Conservation (phyloP, 2,888 invertebrate genomes). For the Brachypalpus laphriformis region DNA sequence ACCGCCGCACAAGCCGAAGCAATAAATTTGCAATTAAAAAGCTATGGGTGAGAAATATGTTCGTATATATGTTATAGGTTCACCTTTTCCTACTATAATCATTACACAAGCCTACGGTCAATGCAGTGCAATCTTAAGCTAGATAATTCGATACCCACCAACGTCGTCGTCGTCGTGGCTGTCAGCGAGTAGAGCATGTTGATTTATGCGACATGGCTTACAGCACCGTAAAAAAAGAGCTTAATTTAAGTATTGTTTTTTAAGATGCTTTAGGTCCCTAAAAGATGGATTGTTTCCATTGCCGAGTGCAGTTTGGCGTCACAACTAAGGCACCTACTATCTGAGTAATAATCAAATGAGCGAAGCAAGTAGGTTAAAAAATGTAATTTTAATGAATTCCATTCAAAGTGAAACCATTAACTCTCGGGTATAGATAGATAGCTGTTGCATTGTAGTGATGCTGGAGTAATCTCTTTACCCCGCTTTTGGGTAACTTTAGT, state of each 20-base stretch:
- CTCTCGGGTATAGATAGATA: slow-evolving; percentile 6
- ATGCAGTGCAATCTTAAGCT: slow-evolving; percentile 34
- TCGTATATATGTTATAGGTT: slow-evolving; percentile 13
- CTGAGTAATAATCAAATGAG: slow-evolving; percentile 41
- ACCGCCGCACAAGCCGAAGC: slow-evolving; percentile 32
- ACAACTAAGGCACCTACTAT: slow-evolving; percentile 43
- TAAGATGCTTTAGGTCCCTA: slow-evolving; percentile 53
- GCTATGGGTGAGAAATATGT: slow-evolving; percentile 32
- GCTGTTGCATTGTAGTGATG: slow-evolving; percentile 63
- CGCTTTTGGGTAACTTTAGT: slow-evolving; percentile 38
- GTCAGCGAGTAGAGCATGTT: slow-evolving; percentile 1
- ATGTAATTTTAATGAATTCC: slow-evolving; percentile 26
- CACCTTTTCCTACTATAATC: slow-evolving; percentile 8
- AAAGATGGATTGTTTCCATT: slow-evolving; percentile 28
- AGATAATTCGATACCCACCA: slow-evolving; percentile 48
- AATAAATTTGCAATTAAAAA: slow-evolving; percentile 71
- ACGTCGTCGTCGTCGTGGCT: slow-evolving; percentile 24
- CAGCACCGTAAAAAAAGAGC: not conserved
- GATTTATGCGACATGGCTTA: slow-evolving; percentile 16
- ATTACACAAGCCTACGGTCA: slow-evolving; percentile 21
- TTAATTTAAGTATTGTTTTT: slow-evolving; percentile 21
- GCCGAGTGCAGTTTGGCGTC: slow-evolving; percentile 22
- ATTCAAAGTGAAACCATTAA: slow-evolving; percentile 28
- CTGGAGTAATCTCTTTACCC: slow-evolving; percentile 38
- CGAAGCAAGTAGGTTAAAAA: slow-evolving; percentile 4